Base-by-base conservation (phyloP, 2,888 invertebrate species). In the Lycocerus yunnanus region DNA sequence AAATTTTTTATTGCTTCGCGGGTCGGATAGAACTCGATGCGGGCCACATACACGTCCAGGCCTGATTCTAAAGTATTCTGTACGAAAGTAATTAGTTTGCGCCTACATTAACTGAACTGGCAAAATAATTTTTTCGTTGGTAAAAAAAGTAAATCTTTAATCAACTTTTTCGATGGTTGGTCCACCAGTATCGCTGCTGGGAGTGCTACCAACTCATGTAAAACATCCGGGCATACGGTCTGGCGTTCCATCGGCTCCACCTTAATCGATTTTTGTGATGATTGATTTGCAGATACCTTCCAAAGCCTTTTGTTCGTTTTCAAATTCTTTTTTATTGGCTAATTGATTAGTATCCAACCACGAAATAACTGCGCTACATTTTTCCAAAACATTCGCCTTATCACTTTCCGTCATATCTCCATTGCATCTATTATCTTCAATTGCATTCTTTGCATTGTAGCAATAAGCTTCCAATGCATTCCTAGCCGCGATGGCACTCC, bases 341-440 rank as follows among this genome's bases (percentile, higher is more conserved):
- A 96, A 89, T 87, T 94, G 94, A 86, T 95, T 95, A 63, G 93
- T 88, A 88, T 94, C 94, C 82, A 95, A 89, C 95, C 95, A 95
- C 82, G 93, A 93, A 86, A 97, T 94, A 76, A 94, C 93, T 84
- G 97, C 96, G 82, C 95, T 95, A 89, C 96, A 96, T 87, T 96
- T 96, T 84, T 96, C 95, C 83, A 93, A 85, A 83, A 97, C 94
- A 67, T 89, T 91, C 81, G 91, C 93, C 88, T 94, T 94, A 87
- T 97, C 97, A 0, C 92, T 88, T 80, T 95, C 95, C 0, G 92
- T 88, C 85, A 97, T 93, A 88, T 97, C 97, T 85, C 94, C 95
- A 89, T 98, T 97, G 79, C 97, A 89, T 87, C 97, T 97, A 81
- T 98, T 97, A 84, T 98, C 98, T 85, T 98, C 98, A 87, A 95